Evolutionary conservation across 2,797 vertebrate genomes (phyloP), one percentile per base, ranked within the genome.

Genomic region (Chloroceryle amazona): DNA sequence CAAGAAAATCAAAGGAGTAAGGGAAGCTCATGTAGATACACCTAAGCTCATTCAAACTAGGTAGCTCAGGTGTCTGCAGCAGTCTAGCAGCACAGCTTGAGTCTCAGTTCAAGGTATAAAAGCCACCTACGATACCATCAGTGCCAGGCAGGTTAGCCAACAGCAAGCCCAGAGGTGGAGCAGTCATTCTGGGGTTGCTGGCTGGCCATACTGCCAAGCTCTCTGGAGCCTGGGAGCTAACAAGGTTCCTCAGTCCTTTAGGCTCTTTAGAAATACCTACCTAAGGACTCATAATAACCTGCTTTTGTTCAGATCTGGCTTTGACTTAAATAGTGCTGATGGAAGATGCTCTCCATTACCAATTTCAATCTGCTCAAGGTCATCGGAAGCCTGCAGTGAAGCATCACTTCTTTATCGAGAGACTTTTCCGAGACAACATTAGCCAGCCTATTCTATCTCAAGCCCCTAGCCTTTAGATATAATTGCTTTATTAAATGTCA

Each of bases 401-500:
- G 33, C 44, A 81, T 67, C 86, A 26, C 58, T 94, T 70, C 63
- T 87, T 13, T 52, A 55, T 10, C 28, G 9, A 93, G 66, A 87
- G 28, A 21, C 55, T 52, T 61, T 61, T 80, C 84, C 6, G 57
- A 90, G 70, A 82, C 54, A 55, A 42, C 71, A 66, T 92, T 95
- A 85, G 23, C 81, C 74, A 66, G 44, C 76, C 52, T 29, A 80
- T 71, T 88, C 91, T 74, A 68, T 70, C 88, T 93, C 85, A 62
- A 63, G 90, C 65, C 76, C 60, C 44, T n/a, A 74, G 86, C 82
- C 91, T 81, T 97, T 83, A 86, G 86, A 97, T 96, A 95, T 95
- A 96, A 96, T 96, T 97, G 90, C 86, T 89, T 81, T 95, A 92
- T 75, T 92, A 86, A 90, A 96, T 95, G 85, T 95, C 86, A 93